Conservation (phyloP, 2,888 invertebrate species). For the Ennomos erosarius region DNA sequence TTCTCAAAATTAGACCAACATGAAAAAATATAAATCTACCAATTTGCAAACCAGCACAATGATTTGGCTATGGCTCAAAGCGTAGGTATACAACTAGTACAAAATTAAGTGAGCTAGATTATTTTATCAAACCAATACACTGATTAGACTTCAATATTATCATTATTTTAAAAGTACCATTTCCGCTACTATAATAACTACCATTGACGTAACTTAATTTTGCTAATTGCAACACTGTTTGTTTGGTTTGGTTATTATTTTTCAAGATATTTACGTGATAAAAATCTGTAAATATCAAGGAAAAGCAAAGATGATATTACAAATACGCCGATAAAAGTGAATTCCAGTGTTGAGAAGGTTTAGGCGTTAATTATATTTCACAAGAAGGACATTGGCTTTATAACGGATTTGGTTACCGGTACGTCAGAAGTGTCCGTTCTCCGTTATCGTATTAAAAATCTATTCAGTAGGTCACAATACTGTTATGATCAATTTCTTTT, state of each 20-base stretch:
- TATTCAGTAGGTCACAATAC: conserved; percentile 28
- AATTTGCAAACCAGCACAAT: too few species aligned
- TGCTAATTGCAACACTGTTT: conserved; percentile 42
- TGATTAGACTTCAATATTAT: too few species aligned
- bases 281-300: conserved; percentile 72
- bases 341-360: conserved; percentile 45
- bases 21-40: too few species aligned
- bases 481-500: conserved; percentile 47
- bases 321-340: conserved; percentile 49
- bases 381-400: conserved; percentile 63
- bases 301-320: conserved; percentile 54
- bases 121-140: too few species aligned
- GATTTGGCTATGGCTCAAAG: too few species aligned
- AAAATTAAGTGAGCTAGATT: too few species aligned
- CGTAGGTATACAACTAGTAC: too few species aligned
- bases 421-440: conserved; percentile 59
- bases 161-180: too few species aligned
- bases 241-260: conserved; percentile 51
- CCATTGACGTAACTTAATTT: conserved; percentile 5
- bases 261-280: conserved; percentile 45
- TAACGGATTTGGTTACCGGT: conserved; percentile 82
- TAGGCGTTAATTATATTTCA: conserved; percentile 65
- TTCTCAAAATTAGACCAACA: too few species aligned
- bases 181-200: too few species aligned
- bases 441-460: conserved; percentile 51